Evolutionary conservation across 1,140 invertebrate genomes (phyloP).

Genomic region (Paraescarpia echinospica): DNA sequence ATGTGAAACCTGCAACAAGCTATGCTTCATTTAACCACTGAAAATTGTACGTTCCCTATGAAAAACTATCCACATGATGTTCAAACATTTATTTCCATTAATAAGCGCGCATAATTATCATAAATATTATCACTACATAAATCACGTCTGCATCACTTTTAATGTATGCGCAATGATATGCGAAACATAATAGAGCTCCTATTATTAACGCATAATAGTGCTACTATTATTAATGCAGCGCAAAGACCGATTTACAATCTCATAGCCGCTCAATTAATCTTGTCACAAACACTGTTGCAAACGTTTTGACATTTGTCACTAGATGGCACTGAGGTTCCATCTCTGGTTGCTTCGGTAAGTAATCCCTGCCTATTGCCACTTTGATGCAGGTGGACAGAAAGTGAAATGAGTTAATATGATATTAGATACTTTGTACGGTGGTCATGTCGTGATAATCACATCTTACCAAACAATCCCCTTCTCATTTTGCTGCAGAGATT

Average conservation of each 20-base stretch:
- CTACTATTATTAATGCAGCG: neutral
- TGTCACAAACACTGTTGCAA: neutral
- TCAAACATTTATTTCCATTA: neutral
- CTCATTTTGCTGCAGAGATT: neutral
- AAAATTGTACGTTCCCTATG: neutral
- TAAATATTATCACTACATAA: neutral
- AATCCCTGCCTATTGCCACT: neutral
- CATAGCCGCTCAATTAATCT: neutral
- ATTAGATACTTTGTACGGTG: neutral
- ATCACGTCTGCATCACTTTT: neutral
- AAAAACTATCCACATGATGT: neutral
- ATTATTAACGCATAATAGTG: neutral
- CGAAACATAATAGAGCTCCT: neutral
- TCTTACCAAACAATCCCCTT: neutral
- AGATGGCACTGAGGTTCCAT: neutral
- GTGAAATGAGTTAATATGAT: neutral
- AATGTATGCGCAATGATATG: neutral
- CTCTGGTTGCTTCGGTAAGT: neutral
- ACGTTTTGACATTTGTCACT: neutral
- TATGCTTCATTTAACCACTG: neutral
- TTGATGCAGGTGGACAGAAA: neutral
- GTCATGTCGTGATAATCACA: neutral
- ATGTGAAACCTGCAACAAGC: no score
- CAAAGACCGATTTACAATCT: neutral
- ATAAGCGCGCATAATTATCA: neutral